Evolutionary conservation across 2,797 vertebrate genomes (phyloP).

Genomic region (Fistularia commersonii): DNA sequence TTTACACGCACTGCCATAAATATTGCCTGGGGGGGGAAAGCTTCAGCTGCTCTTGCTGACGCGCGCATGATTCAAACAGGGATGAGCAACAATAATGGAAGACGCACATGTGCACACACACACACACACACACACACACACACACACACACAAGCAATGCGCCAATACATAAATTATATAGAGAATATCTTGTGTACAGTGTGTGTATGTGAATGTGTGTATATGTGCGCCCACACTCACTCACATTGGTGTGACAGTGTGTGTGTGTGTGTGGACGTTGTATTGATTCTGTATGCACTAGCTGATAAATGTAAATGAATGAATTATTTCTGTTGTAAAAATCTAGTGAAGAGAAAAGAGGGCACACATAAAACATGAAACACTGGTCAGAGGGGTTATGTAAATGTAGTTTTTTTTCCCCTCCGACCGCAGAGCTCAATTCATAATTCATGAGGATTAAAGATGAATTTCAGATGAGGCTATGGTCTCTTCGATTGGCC

Average conservation of each 20-base stretch:
- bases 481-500: constrained; percentile 43
- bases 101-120: constrained; percentile 14
- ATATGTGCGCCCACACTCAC: background rate
- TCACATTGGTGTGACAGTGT: background rate
- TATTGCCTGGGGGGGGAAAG: constrained; percentile 44
- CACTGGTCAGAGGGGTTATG: constrained; percentile 65
- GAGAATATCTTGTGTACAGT: constrained; percentile 11
- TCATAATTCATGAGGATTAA: constrained; percentile 77
- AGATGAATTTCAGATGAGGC: constrained; percentile 67
- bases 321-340: constrained; percentile 43
- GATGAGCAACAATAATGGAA: constrained; percentile 46
- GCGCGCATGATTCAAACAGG: constrained; percentile 56
- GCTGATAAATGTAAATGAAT: constrained; percentile 45
- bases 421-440: constrained; percentile 50
- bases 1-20: constrained; percentile 63
- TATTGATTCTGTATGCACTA: constrained; percentile 34
- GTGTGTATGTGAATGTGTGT: background rate
- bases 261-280: background rate
- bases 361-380: constrained; percentile 67
- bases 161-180: constrained; percentile 21
- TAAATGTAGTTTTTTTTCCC: constrained; percentile 52
- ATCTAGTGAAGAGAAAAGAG: constrained; percentile 19
- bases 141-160: constrained; percentile 1
- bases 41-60: constrained; percentile 29
- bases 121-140: constrained; percentile 16